Evolutionary conservation across 92 coral and sea anemone genomes (phyloP), one percentile per base, ranked within the genome.

Genomic region (Bergia puertoricense): DNA sequence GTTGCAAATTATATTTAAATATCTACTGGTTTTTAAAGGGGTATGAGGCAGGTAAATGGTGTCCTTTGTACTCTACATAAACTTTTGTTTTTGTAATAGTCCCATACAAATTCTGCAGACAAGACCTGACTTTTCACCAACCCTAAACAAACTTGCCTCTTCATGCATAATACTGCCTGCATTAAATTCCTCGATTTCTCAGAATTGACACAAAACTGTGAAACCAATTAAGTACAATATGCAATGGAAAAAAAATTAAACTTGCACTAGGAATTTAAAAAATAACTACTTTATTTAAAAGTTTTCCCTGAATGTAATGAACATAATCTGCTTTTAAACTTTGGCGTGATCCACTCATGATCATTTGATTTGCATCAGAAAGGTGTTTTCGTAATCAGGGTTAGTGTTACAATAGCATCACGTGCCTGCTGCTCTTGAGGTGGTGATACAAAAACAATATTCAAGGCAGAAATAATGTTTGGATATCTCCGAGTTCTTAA

Each of bases 161-260:
- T 84, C 87, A 84, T 69, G 87, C 79, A 71, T 48, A 23, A 69
- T 30, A 38, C 4, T 84, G 87, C 30, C 48, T 69, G 69, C 38
- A 71, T 48, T 7, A 69, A 71, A 45, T 69, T 84, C 87, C 87
- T 84, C 14, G 37, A 84, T 84, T 84, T 84, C 87, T 84, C 43
- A 48, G 87, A 84, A 84, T 38, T 45, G 18, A 16, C 37, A 20
- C 7, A 62, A 62, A 51, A 78, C 2, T n/a, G 6, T 74, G 77
- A 6, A 46, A 8, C 20, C 18, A 77, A 54, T 11, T 54, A 2
- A 13, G 42, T 1, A 15, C 4, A 1, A 76, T 20, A 6, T 13
- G 59, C 59, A 16, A 30, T 76, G 22, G 54, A 16, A 76, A 40
- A 4, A 41, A 54, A n/a, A 30, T 30, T 30, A 30, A 40, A 42